Evolutionary conservation across 2,797 vertebrate genomes (phyloP).

Genomic region (Trachops cirrhosus): DNA sequence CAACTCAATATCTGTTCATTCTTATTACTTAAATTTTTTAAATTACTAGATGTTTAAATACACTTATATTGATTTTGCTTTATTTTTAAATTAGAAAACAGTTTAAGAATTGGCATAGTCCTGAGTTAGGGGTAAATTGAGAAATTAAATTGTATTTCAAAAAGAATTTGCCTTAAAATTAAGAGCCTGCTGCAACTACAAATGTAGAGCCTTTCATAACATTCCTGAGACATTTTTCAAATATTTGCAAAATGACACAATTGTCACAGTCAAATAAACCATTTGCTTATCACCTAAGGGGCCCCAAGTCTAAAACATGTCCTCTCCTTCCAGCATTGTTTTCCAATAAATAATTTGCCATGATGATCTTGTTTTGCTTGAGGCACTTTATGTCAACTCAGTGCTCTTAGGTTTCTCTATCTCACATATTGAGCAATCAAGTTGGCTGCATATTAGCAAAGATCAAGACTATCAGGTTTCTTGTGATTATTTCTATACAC

Average conservation of each 20-base stretch:
- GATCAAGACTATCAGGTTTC: background rate
- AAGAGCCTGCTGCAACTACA: background rate
- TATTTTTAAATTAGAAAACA: background rate
- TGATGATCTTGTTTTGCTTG: background rate
- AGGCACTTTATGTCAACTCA: background rate
- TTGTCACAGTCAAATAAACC: background rate
- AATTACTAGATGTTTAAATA: slow-evolving; percentile 5
- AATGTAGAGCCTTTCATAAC: background rate
- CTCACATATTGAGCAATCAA: background rate
- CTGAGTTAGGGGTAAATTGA: background rate
- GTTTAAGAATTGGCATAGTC: background rate
- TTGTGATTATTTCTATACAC: background rate
- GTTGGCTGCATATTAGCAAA: background rate
- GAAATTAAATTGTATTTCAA: background rate
- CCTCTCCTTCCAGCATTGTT: background rate
- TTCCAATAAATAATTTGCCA: background rate
- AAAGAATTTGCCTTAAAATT: slow-evolving; percentile 33
- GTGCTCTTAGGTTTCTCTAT: background rate
- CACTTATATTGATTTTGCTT: background rate
- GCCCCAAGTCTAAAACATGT: background rate
- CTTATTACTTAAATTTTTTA: background rate
- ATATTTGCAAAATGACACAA: background rate
- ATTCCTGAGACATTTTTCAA: background rate
- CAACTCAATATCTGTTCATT: background rate
- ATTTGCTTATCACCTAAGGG: background rate